A percentile compares a stretch with the other conserved stretches of the same genome.
These are phyloP conservation scores for Monopterus albus DNA, from an alignment of 2,113 vertebrate genomes.

Conservation along the genomic window DNA sequence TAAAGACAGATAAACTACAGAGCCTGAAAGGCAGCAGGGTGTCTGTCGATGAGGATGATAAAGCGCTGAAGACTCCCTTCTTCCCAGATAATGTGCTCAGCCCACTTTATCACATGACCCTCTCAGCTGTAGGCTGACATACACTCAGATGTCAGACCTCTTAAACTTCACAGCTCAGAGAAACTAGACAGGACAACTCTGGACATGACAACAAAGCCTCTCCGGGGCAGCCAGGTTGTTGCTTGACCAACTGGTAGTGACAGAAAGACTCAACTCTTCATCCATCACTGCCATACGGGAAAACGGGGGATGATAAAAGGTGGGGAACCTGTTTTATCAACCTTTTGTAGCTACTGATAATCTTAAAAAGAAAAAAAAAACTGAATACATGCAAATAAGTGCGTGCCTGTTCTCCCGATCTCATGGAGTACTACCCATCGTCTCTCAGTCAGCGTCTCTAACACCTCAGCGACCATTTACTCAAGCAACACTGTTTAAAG, in stretches of 20 bases:
- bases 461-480: conserved; percentile 5
- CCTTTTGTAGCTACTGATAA: conserved; percentile 68
- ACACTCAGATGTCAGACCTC: not conserved
- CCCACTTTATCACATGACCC: conserved; percentile 7
- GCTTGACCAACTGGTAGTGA: conserved; percentile 33
- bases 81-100: conserved; percentile 23
- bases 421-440: conserved; percentile 41
- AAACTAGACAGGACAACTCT: not conserved
- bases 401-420: conserved; percentile 50
- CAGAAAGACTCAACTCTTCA: conserved; percentile 44
- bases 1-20: not conserved
- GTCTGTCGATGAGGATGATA: not conserved
- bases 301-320: conserved; percentile 19
- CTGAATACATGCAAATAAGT: conserved; percentile 59
- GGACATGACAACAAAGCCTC: conserved; percentile 1
- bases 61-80: conserved; percentile 9
- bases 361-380: conserved; percentile 20
- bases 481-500: conserved; percentile 38
- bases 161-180: conserved; percentile 7
- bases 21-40: too few relatives aligned
- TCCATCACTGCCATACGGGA: conserved; percentile 71
- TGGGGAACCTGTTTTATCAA: conserved; percentile 39
- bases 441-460: conserved; percentile 46
- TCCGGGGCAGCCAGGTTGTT: conserved; percentile 26
- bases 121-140: conserved; percentile 17